phyloP scores from a whole-genome alignment of 1,140 invertebrate species.

The Prorops nasuta region DNA sequence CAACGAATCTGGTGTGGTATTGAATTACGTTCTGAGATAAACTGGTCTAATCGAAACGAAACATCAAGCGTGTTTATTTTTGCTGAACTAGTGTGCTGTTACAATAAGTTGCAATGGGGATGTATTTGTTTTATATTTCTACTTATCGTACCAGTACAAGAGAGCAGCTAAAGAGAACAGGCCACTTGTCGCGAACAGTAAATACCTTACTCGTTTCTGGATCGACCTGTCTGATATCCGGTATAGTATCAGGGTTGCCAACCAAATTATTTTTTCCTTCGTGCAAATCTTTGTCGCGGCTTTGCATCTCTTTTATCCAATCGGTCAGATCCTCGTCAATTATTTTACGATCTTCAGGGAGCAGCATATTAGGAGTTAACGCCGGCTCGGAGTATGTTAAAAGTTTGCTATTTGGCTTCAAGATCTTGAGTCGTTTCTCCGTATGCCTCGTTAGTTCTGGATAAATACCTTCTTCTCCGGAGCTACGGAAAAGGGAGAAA shows the following conservation, averaged over 20 bases:
- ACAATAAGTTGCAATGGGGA: too few species aligned
- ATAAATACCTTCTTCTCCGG: slow-evolving; percentile 68
- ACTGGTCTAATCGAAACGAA: too few species aligned
- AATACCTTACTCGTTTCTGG: too few species aligned
- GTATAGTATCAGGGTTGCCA: slow-evolving; percentile 15
- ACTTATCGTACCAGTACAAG: too few species aligned
- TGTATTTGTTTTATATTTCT: too few species aligned
- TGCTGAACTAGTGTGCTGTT: too few species aligned
- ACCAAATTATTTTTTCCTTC: slow-evolving; percentile 27
- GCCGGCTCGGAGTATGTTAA: slow-evolving; percentile 56
- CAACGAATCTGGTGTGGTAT: too few species aligned
- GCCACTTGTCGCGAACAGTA: too few species aligned
- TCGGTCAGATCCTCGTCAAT: slow-evolving; percentile 52
- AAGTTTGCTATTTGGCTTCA: slow-evolving; percentile 60
- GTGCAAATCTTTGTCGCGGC: slow-evolving; percentile 45
- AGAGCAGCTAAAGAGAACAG: too few species aligned
- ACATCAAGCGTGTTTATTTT: too few species aligned
- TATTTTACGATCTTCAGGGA: slow-evolving; percentile 40
- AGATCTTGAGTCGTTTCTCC: slow-evolving; percentile 55
- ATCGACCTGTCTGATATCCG: slow-evolving; percentile 35
- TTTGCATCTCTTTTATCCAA: slow-evolving; percentile 55
- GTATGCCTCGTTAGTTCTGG: slow-evolving; percentile 60
- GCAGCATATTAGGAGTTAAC: slow-evolving; percentile 46
- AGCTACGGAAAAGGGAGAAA: slow-evolving; percentile 46
- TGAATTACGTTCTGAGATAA: too few species aligned